Evolutionary conservation across 2,113 vertebrate genomes (phyloP).

Genomic region (Pelvicachromis taeniatus): DNA sequence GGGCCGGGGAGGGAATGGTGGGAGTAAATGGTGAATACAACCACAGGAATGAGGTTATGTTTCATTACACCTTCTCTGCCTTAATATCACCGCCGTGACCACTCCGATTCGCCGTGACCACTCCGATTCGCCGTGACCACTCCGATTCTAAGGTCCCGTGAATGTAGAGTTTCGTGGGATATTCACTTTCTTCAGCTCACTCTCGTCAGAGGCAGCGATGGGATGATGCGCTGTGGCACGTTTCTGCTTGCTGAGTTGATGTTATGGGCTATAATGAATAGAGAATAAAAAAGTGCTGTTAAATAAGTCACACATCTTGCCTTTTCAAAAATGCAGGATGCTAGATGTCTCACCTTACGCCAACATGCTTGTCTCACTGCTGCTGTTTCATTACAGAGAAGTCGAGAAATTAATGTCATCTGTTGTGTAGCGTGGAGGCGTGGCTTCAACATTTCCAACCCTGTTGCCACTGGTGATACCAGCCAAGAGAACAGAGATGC

Average conservation of each 20-base stretch:
- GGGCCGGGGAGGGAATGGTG: background rate
- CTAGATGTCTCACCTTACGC: background rate
- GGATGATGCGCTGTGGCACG: background rate
- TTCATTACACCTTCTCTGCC: conserved; percentile 19
- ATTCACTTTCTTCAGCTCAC: conserved; percentile 10
- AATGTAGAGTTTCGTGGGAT: background rate
- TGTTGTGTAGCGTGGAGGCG: conserved; percentile 54
- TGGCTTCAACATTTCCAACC: conserved; percentile 37
- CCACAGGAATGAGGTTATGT: background rate
- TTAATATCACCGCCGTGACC: background rate
- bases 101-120: too few relatives aligned
- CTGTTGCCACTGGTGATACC: conserved; percentile 37
- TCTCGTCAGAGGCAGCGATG: conserved; percentile 8
- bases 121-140: too few relatives aligned
- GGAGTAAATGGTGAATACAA: too few relatives aligned
- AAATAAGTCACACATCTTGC: background rate
- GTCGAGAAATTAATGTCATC: conserved; percentile 50
- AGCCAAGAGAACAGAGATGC: conserved; percentile 80
- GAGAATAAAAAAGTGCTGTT: background rate
- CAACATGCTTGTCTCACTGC: background rate
- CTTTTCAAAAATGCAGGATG: background rate
- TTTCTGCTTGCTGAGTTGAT: background rate
- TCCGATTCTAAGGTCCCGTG: too few relatives aligned
- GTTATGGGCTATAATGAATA: conserved; percentile 23
- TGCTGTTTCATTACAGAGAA: background rate